A percentile compares a stretch with the other conserved stretches of the same genome.
phyloP scores from a whole-genome alignment of 1,140 invertebrate genomes.

The Thrips palmi region DNA sequence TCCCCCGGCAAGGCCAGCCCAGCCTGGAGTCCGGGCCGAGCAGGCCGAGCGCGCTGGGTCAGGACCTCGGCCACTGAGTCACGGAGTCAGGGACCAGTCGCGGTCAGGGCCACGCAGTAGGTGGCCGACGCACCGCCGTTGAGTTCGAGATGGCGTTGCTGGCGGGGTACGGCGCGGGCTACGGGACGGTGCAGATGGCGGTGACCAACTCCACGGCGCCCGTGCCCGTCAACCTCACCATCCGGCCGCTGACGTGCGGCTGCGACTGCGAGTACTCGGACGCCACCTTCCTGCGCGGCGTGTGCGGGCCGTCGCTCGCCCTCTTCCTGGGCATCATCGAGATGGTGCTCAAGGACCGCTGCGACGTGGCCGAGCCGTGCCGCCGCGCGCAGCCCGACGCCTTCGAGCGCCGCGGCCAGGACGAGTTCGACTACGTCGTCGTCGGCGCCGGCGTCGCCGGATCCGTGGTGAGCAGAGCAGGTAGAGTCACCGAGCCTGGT shows the following conservation, averaged over 20 bases:
- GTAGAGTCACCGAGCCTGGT: not conserved
- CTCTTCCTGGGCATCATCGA: conserved; percentile 30
- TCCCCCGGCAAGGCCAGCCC: too few species aligned
- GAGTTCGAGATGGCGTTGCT: too few species aligned
- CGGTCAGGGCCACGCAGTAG: too few species aligned
- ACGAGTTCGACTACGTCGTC: conserved; percentile 17
- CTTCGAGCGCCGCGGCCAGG: conserved; percentile 15
- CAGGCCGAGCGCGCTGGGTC: too few species aligned
- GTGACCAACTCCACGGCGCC: too few species aligned
- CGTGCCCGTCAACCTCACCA: too few species aligned
- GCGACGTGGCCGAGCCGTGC: conserved; percentile 30
- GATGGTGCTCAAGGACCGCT: conserved; percentile 22
- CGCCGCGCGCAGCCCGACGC: conserved; percentile 16
- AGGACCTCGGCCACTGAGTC: too few species aligned
- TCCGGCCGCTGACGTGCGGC: conserved; percentile 12
- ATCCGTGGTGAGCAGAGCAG: not conserved
- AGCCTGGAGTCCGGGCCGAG: too few species aligned
- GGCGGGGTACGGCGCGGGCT: too few species aligned
- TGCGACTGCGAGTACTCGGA: conserved; percentile 27
- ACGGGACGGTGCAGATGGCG: too few species aligned
- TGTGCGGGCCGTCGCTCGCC: conserved; percentile 26
- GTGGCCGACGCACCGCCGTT: too few species aligned
- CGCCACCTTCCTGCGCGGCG: conserved; percentile 22
- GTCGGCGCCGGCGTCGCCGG: conserved; percentile 18
- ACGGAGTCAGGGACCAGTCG: too few species aligned